Percentiles rank a stretch among this genome's conserved stretches.
These are phyloP conservation scores for Heliconius melpomene DNA, from an alignment of 1,140 invertebrate genomes.

Conservation along the genomic window DNA sequence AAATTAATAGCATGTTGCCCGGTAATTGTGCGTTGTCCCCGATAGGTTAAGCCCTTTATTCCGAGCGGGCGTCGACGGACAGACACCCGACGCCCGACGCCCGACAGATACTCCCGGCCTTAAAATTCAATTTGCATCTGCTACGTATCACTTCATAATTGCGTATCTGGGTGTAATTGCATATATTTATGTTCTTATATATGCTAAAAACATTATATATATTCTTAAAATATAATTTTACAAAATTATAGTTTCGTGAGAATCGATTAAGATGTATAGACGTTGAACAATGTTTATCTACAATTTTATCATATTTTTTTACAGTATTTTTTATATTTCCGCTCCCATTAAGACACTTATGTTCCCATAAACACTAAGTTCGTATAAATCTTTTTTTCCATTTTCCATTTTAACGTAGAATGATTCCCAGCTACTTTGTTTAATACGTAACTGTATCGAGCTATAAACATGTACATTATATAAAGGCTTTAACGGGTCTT, in stretches of 20 bases:
- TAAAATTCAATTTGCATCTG: constrained; percentile 5
- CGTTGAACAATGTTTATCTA: no score
- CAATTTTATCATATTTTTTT: no score
- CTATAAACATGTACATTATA: background rate
- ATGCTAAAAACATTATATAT: background rate
- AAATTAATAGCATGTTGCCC: background rate
- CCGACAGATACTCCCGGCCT: background rate
- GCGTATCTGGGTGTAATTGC: background rate
- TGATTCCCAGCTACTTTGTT: no score
- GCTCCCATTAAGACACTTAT: no score
- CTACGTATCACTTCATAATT: constrained; percentile 6
- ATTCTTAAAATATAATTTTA: no score
- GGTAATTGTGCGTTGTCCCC: background rate
- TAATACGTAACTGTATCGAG: no score
- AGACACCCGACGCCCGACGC: background rate
- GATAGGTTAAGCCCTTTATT: constrained; percentile 5
- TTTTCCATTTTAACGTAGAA: no score
- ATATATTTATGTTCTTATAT: background rate
- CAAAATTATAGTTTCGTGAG: no score
- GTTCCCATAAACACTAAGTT: no score
- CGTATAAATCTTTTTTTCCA: no score
- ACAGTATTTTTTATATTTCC: no score
- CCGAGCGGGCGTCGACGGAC: constrained; percentile 1
- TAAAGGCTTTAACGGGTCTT: background rate
- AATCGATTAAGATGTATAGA: no score